Percentiles rank a stretch among this genome's conserved stretches.
phyloP scores from a whole-genome alignment of 2,113 vertebrate genomes.

The Morone chrysops region DNA sequence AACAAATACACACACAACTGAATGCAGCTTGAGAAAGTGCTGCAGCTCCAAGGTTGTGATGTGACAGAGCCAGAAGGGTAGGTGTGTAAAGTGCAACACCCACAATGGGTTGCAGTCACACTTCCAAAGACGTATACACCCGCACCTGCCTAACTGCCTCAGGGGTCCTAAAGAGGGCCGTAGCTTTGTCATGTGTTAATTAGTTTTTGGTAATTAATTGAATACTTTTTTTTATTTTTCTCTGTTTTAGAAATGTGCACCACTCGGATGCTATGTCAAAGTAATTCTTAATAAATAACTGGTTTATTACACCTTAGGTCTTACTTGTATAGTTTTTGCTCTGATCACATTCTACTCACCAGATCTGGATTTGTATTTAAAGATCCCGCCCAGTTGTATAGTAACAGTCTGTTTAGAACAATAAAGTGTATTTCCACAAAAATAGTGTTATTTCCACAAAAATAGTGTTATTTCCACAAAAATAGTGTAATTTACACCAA shows the following conservation, averaged over 20 bases:
- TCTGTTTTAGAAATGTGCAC: not conserved
- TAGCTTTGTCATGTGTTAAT: not conserved
- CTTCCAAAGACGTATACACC: not conserved
- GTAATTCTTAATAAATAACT: not conserved
- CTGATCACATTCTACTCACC: not conserved
- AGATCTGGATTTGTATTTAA: not conserved
- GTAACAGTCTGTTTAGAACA: no score
- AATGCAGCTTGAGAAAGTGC: not conserved
- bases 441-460: no score
- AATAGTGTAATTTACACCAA: no score
- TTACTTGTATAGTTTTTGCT: not conserved
- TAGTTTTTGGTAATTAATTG: not conserved
- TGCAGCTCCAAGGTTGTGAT: not conserved
- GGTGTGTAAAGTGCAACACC: constrained; percentile 1
- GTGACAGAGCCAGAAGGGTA: not conserved
- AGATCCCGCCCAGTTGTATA: no score
- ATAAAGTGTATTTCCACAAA: no score
- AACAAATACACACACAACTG: not conserved
- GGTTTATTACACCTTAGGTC: not conserved
- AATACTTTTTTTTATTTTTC: not conserved
- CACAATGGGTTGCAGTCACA: not conserved
- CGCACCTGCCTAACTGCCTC: not conserved
- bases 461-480: no score
- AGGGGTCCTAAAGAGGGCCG: no score
- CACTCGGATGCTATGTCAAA: not conserved